phyloP scores from a whole-genome alignment of 2,113 vertebrate species.

The Dicaeum eximium region DNA sequence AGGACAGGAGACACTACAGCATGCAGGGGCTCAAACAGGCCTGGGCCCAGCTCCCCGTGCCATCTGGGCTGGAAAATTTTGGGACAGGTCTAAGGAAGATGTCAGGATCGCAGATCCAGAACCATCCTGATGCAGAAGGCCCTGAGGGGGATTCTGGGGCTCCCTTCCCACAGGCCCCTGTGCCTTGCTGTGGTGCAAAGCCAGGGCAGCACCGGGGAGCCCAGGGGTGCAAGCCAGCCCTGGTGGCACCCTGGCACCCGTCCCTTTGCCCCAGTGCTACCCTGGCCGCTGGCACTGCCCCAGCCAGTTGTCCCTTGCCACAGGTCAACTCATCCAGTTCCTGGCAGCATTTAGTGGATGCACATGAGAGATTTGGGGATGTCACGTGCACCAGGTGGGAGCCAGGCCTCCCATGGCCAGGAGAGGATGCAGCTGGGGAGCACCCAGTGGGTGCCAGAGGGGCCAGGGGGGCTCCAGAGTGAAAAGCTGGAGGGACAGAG shows the following conservation, averaged over 20 bases:
- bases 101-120: neutral
- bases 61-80: neutral
- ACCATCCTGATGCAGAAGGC: neutral
- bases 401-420: too few species aligned
- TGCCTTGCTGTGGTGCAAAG: neutral
- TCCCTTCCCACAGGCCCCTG: neutral
- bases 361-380: neutral
- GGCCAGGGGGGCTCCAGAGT: neutral
- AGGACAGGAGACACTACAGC: neutral
- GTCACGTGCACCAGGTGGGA: accelerated
- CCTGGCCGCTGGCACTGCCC: neutral
- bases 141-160: neutral
- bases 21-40: neutral
- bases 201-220: neutral
- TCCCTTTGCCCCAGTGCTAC: too few species aligned
- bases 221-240: neutral
- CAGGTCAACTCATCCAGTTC: neutral
- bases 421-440: neutral
- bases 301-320: neutral
- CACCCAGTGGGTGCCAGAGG: neutral
- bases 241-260: accelerated
- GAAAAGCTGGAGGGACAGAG: neutral
- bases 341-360: neutral
- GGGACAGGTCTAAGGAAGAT: neutral
- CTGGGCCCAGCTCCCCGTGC: accelerated